phyloP scores from a whole-genome alignment of 2,888 invertebrate genomes.

The Tenthredo livida region DNA sequence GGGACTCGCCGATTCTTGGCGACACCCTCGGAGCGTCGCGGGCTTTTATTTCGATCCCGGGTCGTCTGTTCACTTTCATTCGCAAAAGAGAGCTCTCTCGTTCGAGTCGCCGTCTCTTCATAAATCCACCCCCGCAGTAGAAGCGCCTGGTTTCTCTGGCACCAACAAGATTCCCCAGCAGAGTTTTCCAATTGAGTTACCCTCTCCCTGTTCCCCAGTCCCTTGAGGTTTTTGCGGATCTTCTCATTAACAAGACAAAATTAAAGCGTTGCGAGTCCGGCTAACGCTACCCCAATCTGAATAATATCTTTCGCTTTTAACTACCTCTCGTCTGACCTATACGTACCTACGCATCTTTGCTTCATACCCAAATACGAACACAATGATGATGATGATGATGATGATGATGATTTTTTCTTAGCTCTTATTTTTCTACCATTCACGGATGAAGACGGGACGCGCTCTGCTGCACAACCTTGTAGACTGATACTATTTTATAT shows the following conservation, averaged over 20 bases:
- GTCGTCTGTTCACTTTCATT: constrained; percentile 45
- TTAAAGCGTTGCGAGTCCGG: constrained; percentile 44
- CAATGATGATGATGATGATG: not conserved
- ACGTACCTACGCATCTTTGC: not conserved
- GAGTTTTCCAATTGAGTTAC: constrained; percentile 52
- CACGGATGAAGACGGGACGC: not conserved
- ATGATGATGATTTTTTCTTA: not conserved
- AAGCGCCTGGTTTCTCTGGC: constrained; percentile 25
- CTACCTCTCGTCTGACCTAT: not conserved
- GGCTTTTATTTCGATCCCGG: not conserved
- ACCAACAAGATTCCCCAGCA: not conserved
- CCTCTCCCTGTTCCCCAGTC: constrained; percentile 6
- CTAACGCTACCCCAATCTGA: constrained; percentile 31
- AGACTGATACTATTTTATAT: not conserved
- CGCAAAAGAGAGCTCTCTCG: constrained; percentile 23
- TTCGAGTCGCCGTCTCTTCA: constrained; percentile 33
- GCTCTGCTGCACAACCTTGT: not conserved
- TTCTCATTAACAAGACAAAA: constrained; percentile 51
- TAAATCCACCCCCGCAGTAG: constrained; percentile 27
- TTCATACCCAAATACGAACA: not conserved
- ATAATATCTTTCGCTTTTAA: constrained; percentile 23
- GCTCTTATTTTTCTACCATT: not conserved
- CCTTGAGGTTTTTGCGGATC: constrained; percentile 44
- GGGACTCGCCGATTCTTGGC: not conserved
- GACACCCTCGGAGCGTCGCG: not conserved